Conservation (phyloP, 2,113 vertebrate genomes). For the Dendropsophus ebraccatus region DNA sequence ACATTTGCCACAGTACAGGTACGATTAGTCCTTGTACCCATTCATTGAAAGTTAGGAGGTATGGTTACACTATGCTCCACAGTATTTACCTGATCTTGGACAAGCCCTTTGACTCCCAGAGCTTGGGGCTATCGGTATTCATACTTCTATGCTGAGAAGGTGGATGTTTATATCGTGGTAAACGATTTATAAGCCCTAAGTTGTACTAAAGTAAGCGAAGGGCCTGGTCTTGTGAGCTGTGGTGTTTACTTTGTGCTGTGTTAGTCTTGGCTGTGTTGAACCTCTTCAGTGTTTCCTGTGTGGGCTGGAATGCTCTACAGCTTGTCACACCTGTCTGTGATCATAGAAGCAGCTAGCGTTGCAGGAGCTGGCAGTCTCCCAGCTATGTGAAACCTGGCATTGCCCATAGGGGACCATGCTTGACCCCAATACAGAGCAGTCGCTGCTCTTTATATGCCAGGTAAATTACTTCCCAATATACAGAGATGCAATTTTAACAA, state of each 20-base stretch:
- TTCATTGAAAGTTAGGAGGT: too few species aligned
- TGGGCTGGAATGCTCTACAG: constrained; percentile 46
- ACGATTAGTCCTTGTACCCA: too few species aligned
- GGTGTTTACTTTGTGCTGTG: constrained; percentile 34
- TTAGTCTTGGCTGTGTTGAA: constrained; percentile 21
- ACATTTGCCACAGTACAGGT: too few species aligned
- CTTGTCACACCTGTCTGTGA: constrained; percentile 37
- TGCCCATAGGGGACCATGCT: not conserved
- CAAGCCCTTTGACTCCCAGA: too few species aligned
- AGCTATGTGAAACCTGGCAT: constrained; percentile 44
- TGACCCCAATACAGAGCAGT: constrained; percentile 16
- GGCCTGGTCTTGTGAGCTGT: not conserved
- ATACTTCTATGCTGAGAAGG: too few species aligned
- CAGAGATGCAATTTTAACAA: not conserved
- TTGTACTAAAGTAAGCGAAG: not conserved
- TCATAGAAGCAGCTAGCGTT: constrained; percentile 14
- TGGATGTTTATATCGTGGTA: too few species aligned
- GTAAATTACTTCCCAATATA: not conserved
- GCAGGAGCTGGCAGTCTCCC: constrained; percentile 28
- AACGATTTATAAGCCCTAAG: not conserved
- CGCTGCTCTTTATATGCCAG: not conserved
- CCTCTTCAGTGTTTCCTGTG: constrained; percentile 42
- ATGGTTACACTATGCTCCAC: too few species aligned
- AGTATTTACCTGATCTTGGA: too few species aligned
- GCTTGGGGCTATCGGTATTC: too few species aligned